phyloP scores from a whole-genome alignment of 2,797 vertebrate genomes.

The Potorous gilbertii region DNA sequence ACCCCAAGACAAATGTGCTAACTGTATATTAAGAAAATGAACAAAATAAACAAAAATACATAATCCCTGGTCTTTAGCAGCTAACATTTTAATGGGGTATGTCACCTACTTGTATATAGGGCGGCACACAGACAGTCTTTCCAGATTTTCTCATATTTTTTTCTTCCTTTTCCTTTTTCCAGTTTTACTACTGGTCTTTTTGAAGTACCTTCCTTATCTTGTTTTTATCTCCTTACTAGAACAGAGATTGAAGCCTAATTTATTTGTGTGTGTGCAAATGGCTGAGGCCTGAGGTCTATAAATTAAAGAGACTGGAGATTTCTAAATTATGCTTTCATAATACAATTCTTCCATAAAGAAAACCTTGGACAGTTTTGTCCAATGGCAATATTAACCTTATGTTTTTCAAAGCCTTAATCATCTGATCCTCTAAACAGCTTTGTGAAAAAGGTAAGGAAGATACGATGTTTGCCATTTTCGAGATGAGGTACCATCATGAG shows the following conservation, averaged over 20 bases:
- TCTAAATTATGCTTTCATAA: not conserved
- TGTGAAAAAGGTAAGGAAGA: not conserved
- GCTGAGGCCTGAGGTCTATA: not conserved
- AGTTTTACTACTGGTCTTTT: not conserved
- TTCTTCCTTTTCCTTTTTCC: conserved; percentile 21
- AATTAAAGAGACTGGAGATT: not conserved
- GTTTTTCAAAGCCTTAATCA: not conserved
- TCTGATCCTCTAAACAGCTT: not conserved
- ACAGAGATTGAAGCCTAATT: not conserved
- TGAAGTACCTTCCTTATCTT: not conserved
- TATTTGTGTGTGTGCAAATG: conserved; percentile 1
- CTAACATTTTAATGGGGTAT: conserved; percentile 51
- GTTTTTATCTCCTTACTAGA: conserved; percentile 36
- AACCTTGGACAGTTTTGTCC: not conserved
- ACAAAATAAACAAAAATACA: not conserved
- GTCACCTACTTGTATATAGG: conserved; percentile 37
- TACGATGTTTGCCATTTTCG: not conserved
- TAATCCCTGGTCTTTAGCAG: not conserved
- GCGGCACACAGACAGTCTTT: conserved; percentile 14
- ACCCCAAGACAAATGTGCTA: not conserved
- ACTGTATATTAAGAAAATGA: conserved; percentile 48
- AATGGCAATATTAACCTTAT: not conserved
- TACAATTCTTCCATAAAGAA: conserved; percentile 23
- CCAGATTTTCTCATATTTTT: conserved; percentile 51
- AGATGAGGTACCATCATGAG: not conserved